These are phyloP conservation scores for Tetropium fuscum DNA, from an alignment of 2,888 invertebrate genomes.

Conservation along the genomic window DNA sequence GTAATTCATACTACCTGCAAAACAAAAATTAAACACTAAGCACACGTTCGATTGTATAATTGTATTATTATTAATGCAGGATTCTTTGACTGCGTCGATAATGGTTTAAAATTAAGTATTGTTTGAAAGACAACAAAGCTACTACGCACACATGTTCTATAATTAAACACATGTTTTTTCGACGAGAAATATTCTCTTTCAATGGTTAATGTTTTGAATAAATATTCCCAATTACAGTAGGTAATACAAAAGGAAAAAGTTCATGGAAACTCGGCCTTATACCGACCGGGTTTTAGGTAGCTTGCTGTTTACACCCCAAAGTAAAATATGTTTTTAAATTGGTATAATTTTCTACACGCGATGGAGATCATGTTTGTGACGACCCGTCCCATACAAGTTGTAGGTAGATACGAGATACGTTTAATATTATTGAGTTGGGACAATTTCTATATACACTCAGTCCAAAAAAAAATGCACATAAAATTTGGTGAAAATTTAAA, in stretches of 20 bases:
- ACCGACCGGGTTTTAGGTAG: neutral
- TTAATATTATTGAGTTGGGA: neutral
- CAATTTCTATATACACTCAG: neutral
- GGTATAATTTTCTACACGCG: conserved; percentile 10
- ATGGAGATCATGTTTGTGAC: neutral
- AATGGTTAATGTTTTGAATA: conserved; percentile 14
- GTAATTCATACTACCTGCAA: too few species aligned
- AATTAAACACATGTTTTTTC: conserved; percentile 18
- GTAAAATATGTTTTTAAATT: conserved; percentile 13
- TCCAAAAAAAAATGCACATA: too few species aligned
- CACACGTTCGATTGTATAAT: too few species aligned
- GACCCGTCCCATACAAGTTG: too few species aligned
- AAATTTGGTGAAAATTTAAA: too few species aligned
- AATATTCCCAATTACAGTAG: conserved; percentile 13
- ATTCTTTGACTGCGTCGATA: too few species aligned
- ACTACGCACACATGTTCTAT: conserved; percentile 9
- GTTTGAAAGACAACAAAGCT: neutral
- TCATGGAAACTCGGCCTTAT: neutral
- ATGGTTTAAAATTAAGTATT: neutral
- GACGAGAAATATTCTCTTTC: conserved; percentile 1
- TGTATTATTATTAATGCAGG: too few species aligned
- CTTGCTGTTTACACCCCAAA: neutral
- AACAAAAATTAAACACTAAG: too few species aligned
- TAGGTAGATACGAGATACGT: neutral
- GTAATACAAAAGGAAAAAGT: conserved; percentile 1